A percentile compares a stretch with the other conserved stretches of the same genome.
Conservation (phyloP, 2,888 invertebrate genomes). For the Callinectes sapidus region DNA sequence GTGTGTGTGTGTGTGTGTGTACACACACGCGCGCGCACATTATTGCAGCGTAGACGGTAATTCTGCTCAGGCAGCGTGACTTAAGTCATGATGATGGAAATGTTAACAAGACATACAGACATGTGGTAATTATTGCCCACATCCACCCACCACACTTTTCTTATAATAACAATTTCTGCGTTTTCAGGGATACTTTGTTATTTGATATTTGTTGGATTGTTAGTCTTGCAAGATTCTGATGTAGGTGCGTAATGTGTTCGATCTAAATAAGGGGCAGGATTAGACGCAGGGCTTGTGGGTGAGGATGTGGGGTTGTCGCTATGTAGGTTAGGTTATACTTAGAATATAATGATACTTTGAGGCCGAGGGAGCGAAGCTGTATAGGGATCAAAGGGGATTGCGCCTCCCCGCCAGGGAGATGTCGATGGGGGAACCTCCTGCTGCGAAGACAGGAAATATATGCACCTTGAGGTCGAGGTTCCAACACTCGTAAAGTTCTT, state of each 20-base stretch:
- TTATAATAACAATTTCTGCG: no score
- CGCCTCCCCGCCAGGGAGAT: neutral
- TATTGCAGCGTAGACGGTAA: no score
- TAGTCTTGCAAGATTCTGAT: no score
- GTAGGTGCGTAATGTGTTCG: no score
- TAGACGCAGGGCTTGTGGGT: neutral
- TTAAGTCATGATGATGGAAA: no score
- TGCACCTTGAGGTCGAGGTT: neutral
- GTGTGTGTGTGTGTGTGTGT: neutral
- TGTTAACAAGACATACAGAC: no score
- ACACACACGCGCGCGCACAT: neutral
- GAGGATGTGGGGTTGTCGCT: neutral
- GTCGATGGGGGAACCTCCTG: neutral
- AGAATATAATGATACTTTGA: neutral
- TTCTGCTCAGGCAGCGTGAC: no score
- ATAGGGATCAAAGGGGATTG: neutral
- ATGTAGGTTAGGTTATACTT: slow-evolving; percentile 7
- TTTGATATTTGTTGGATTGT: no score
- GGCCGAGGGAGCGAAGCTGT: neutral
- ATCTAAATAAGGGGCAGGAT: neutral
- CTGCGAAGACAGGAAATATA: neutral
- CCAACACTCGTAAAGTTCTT: neutral
- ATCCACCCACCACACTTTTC: no score
- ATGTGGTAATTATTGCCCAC: no score
- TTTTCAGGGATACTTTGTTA: no score